Evolutionary conservation across 2,113 vertebrate genomes (phyloP), one percentile per base, ranked within the genome.

Genomic region (Climacteris rufus): DNA sequence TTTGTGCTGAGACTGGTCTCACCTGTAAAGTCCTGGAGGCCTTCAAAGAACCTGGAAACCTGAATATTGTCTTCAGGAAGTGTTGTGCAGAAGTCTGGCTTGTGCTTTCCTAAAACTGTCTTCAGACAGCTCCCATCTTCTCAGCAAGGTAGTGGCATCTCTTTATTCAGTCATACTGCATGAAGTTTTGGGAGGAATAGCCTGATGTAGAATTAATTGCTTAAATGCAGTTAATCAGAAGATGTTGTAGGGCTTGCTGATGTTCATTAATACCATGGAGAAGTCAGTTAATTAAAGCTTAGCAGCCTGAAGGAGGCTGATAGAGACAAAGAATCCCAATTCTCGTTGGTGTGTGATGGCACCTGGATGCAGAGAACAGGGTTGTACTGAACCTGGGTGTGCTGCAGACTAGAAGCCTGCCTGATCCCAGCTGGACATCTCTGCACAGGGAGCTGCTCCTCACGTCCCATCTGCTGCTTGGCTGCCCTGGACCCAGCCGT

Each of bases 11-110:
- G n/a, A 39, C 70, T 81, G 37, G 47, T 92, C 56, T 60, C 44
- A 89, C 27, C 25, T 88, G 11, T 75, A 6, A 66, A 54, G 75
- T 53, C 65, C 25, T 37, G 54, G 57, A 65, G 53, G 21, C 39
- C 86, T 87, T 93, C 92, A 95, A 33, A 95, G 83, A 86, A 74
- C 27, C 14, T n/a, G 16, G 47, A 68, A 83, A 64, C 28, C 24
- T 82, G 52, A 64, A 60, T 40, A 23, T 14, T 1, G 0, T 69
- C n/a, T 69, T 78, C 47, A 6, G 39, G 3, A 57, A 30, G 42
- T 35, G 1, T 44, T 77, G 57, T 57, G 54, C 13, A 22, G 47
- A 75, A 81, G 52, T 66, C 56, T 92, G 59, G 4, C 30, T 83
- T 50, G 12, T 78, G 5, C 64, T 89, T 89, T n/a, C 28, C 54